These are phyloP conservation scores for Chamaetylas fuelleborni DNA, from an alignment of 2,113 vertebrate genomes.

Conservation along the genomic window DNA sequence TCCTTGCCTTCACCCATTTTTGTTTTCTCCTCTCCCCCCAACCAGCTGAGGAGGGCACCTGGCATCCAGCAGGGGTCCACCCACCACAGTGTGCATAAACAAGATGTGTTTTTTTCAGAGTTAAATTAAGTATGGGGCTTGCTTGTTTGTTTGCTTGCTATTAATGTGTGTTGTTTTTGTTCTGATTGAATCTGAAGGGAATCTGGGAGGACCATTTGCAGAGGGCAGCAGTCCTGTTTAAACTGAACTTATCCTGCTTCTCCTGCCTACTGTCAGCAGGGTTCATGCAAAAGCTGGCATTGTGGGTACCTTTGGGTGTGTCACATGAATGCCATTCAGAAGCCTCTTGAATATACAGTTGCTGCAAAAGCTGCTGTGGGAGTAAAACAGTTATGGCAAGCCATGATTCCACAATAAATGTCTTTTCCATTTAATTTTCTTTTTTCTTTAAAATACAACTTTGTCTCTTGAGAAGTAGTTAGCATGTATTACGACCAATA, in stretches of 20 bases:
- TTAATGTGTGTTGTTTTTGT: fast-evolving
- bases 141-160: neutral
- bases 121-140: neutral
- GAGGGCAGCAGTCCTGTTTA: neutral
- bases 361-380: neutral
- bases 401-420: neutral
- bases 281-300: neutral
- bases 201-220: neutral
- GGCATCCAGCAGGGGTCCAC: neutral
- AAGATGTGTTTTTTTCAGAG: neutral
- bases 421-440: neutral
- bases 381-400: neutral
- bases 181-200: neutral
- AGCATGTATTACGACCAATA: neutral
- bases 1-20: neutral
- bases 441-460: neutral
- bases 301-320: neutral
- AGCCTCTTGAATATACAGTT: neutral
- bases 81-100: neutral
- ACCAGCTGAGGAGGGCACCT: neutral
- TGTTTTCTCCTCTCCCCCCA: neutral
- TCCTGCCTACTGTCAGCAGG: neutral
- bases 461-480: neutral
- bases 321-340: neutral
- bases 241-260: neutral